Evolutionary conservation across 2,888 invertebrate species (phyloP).

Genomic region (Cacoxenus indagator): DNA sequence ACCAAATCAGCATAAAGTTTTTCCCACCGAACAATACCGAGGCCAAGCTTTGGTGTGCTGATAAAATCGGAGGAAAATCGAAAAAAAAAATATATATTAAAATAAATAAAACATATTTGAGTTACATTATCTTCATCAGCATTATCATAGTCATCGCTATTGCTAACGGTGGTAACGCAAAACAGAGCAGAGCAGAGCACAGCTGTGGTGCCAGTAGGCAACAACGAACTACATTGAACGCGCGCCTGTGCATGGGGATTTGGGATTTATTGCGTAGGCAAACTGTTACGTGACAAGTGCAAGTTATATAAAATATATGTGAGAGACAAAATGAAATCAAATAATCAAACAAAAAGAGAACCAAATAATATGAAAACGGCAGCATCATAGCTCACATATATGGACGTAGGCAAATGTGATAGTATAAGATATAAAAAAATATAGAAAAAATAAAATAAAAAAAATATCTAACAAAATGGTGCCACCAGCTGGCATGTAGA

Average conservation of each 20-base stretch:
- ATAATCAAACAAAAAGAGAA: constrained; percentile 9
- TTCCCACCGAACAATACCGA: neutral
- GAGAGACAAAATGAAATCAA: constrained; percentile 3
- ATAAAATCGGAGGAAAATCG: neutral
- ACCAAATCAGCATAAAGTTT: no score
- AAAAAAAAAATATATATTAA: neutral
- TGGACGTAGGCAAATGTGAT: no score
- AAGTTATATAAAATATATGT: constrained; percentile 32
- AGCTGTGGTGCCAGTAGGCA: neutral
- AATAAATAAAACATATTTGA: neutral
- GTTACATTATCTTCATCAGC: neutral
- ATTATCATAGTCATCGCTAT: neutral
- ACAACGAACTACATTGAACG: neutral
- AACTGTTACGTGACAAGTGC: constrained; percentile 38
- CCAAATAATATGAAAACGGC: constrained; percentile 29
- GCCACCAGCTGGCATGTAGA: no score
- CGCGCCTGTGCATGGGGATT: neutral
- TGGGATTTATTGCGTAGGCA: neutral
- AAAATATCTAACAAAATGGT: no score
- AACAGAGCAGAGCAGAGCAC: no score
- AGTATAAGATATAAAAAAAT: constrained; percentile 44
- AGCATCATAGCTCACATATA: no score
- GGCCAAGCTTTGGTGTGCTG: neutral
- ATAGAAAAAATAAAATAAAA: no score
- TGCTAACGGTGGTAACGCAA: neutral